Conservation (phyloP, 1,140 invertebrate genomes). For the Tetramorium simillimum region DNA sequence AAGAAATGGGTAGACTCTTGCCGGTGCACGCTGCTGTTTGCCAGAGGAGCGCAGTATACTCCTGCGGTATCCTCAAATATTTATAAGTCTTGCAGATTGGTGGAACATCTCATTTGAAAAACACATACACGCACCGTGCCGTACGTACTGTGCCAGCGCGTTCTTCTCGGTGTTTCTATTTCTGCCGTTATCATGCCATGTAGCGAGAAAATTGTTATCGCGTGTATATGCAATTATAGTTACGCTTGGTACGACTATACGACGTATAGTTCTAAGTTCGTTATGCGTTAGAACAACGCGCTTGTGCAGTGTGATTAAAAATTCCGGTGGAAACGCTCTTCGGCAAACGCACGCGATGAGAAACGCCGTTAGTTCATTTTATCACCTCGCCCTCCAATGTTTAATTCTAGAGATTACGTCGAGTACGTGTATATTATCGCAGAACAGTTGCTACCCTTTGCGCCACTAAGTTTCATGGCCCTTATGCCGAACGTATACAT, state of each 20-base stretch:
- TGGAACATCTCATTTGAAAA: constrained; percentile 54
- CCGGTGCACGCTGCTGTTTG: constrained; percentile 49
- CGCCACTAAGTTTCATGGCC: constrained; percentile 41
- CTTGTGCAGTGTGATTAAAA: constrained; percentile 23
- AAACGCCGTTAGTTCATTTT: constrained; percentile 45
- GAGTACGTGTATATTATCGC: constrained; percentile 35
- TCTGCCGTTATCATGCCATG: constrained; percentile 2
- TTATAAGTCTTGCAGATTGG: constrained; percentile 60
- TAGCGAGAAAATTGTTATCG: constrained; percentile 37
- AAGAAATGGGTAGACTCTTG: constrained; percentile 50
- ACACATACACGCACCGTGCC: background rate
- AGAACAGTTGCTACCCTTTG: constrained; percentile 20
- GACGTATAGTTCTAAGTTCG: background rate
- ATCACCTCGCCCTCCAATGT: constrained; percentile 29
- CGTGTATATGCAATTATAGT: constrained; percentile 16
- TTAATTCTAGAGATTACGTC: constrained; percentile 51
- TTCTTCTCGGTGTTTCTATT: background rate
- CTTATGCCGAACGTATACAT: constrained; percentile 34
- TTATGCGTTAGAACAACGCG: background rate
- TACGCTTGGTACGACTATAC: background rate
- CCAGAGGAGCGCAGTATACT: constrained; percentile 1
- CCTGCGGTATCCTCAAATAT: constrained; percentile 52
- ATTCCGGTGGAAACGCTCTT: constrained; percentile 2
- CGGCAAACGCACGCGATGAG: constrained; percentile 28
- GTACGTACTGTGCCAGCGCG: background rate